phyloP scores from a whole-genome alignment of 2,797 vertebrate species.

The Scyliorhinus canicula region DNA sequence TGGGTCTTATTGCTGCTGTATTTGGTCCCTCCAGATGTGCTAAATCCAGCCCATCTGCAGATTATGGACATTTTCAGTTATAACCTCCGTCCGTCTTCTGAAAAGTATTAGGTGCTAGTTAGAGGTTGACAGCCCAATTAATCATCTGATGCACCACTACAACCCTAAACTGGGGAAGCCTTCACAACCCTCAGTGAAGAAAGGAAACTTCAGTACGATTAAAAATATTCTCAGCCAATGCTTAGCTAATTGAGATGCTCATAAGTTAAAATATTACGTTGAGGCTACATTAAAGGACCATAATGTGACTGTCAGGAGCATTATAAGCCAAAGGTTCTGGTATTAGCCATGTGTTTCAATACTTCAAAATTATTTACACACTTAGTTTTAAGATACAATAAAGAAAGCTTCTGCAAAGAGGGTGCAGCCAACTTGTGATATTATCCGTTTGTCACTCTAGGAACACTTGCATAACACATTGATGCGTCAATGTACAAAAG shows the following conservation, averaged over 20 bases:
- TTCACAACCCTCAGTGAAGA: constrained; percentile 48
- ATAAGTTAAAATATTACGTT: constrained; percentile 52
- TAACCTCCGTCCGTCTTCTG: constrained; percentile 61
- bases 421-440: background rate
- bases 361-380: background rate
- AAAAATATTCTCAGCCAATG: constrained; percentile 64
- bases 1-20: constrained; percentile 64
- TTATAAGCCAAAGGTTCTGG: background rate
- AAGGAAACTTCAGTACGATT: constrained; percentile 59
- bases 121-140: constrained; percentile 67
- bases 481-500: background rate
- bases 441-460: background rate
- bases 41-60: constrained; percentile 64
- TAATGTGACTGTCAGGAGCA: background rate
- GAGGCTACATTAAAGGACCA: constrained; percentile 40
- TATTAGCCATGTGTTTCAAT: background rate
- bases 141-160: constrained; percentile 58
- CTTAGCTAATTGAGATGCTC: constrained; percentile 64
- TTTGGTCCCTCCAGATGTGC: constrained; percentile 63
- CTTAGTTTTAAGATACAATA: background rate
- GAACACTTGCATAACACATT: background rate
- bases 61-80: constrained; percentile 60
- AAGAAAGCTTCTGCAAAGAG: constrained; percentile 9
- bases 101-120: constrained; percentile 61
- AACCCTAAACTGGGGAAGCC: constrained; percentile 61